Conservation (phyloP, 2,113 vertebrate genomes). For the Pituophis catenifer region DNA sequence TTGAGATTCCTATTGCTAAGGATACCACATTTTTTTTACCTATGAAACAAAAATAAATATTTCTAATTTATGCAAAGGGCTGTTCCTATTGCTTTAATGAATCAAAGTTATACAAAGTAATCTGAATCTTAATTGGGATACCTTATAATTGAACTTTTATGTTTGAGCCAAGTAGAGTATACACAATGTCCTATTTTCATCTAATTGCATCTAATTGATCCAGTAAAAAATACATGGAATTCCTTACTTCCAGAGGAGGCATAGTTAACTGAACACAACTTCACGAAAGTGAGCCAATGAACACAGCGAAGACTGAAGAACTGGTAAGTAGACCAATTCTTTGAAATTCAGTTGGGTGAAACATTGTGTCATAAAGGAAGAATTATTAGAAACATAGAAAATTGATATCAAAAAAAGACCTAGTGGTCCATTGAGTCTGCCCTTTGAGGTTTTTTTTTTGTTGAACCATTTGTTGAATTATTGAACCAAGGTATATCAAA, state of each 20-base stretch:
- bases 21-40: background rate
- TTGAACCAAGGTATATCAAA: background rate
- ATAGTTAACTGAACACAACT: background rate
- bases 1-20: background rate
- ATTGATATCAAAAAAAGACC: background rate
- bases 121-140: background rate
- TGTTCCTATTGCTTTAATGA: background rate
- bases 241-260: background rate
- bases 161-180: background rate
- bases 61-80: background rate
- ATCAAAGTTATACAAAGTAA: background rate
- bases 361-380: background rate
- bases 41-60: background rate
- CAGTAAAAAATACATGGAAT: background rate
- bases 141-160: conserved; percentile 21
- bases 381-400: background rate
- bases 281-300: background rate
- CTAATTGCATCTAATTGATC: background rate
- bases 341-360: background rate
- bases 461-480: background rate
- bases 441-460: background rate
- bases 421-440: background rate
- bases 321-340: background rate
- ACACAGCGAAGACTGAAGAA: background rate
- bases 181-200: background rate